Base-by-base conservation (phyloP, 2,888 invertebrate species). In the Orchestes rusci region DNA sequence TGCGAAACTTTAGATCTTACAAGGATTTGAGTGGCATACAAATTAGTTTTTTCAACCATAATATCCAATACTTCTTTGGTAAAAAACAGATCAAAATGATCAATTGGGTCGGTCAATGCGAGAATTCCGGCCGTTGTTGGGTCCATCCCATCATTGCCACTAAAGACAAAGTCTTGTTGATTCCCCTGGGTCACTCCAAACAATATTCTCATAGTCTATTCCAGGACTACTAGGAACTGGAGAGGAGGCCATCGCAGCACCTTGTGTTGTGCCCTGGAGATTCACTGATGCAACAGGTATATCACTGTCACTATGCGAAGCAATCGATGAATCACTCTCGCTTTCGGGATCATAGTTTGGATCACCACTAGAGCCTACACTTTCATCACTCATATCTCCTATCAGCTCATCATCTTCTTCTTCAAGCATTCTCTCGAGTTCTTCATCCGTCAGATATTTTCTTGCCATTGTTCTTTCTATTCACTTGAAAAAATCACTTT, bases 151-250 rank as follows among this genome's bases (percentile, higher is more conserved):
- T 19, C 18, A 8, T 8, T 20, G 5, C 33, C 41, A 41, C 34
- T 41, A 27, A 33, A 41, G n/a, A n/a, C 12, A 37, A 40, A 40
- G 4, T 35, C 4, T 23, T 41, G 19, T 27, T 33, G 41, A 3
- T 15, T 41, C 35, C 33, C 34, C 7, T n/a, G 41, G 41, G 20
- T 41, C 41, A 23, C 10, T 35, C 41, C 41, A 41, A 20, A 37
- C 41, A 20, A 41, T 41, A 16, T 41, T 41, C 5, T 40, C n/a
- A n/a, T n/a, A n/a, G n/a, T n/a, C n/a, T n/a, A n/a, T n/a, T n/a
- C n/a, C n/a, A n/a, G n/a, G n/a, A n/a, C n/a, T n/a, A n/a, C n/a
- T n/a, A n/a, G n/a, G n/a, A n/a, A n/a, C n/a, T n/a, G n/a, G n/a
- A n/a, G n/a, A n/a, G n/a, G n/a, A n/a, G n/a, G n/a, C n/a, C n/a